Evolutionary conservation across 2,113 vertebrate species (phyloP).

Genomic region (Calidris pygmaea): DNA sequence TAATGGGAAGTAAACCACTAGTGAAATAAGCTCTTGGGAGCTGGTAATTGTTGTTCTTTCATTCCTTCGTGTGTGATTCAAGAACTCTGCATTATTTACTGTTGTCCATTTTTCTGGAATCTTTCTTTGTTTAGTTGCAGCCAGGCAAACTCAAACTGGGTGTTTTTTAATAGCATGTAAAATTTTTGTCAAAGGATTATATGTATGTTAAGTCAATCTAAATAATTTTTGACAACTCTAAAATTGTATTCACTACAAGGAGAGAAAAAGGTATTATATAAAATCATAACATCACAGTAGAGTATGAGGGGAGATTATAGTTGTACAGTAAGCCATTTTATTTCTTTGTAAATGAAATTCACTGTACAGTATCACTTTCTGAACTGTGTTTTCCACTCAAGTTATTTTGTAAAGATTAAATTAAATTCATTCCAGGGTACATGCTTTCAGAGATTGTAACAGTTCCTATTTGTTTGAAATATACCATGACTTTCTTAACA

Average conservation of each 20-base stretch:
- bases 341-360: slow-evolving; percentile 69
- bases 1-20: neutral
- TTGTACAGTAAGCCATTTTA: slow-evolving; percentile 40
- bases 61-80: neutral
- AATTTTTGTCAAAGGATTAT: slow-evolving; percentile 21
- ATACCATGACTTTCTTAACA: slow-evolving; percentile 14
- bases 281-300: slow-evolving; percentile 43
- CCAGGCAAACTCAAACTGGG: neutral
- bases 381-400: slow-evolving; percentile 71
- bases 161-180: slow-evolving; percentile 13
- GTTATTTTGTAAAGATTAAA: slow-evolving; percentile 72
- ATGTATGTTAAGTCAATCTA: slow-evolving; percentile 40
- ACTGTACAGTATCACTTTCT: slow-evolving; percentile 36
- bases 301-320: slow-evolving; percentile 35
- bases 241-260: slow-evolving; percentile 32
- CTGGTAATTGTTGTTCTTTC: neutral
- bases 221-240: slow-evolving; percentile 60
- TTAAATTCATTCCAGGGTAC: slow-evolving; percentile 66
- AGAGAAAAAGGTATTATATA: slow-evolving; percentile 39
- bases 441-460: slow-evolving; percentile 46
- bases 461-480: slow-evolving; percentile 63
- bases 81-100: neutral
- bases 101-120: neutral
- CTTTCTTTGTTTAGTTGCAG: neutral
- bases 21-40: neutral